Base-by-base conservation (phyloP, 2,888 invertebrate species). In the Baronia brevicornis region DNA sequence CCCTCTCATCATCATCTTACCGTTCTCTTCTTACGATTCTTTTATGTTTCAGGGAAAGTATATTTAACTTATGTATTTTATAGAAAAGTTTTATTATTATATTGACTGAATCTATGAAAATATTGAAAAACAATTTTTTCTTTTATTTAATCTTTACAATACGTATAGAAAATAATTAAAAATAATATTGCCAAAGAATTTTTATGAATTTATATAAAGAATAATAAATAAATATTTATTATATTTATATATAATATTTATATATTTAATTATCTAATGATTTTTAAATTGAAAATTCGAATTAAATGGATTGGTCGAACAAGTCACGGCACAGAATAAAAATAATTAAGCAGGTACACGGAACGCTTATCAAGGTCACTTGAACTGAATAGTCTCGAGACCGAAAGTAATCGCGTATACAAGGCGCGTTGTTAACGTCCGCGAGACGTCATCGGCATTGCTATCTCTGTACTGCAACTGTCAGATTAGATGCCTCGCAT, bases 401-500 rank as follows among this genome's bases (percentile, higher is more conserved):
- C 44, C 30, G 49, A 56, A 52, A 54, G 55, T 53, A 41, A 41
- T 30, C 30, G 28, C 37, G 39, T 26, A 33, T 18, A 21, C 36
- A 28, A 32, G 27, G 28, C 38, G 48, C 43, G 34, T 45, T 38
- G 46, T 33, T 40, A 37, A 30, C 33, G 26, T 28, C 35, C 4
- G 38, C 28, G 37, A 38, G 35, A 38, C 38, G 41, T 42, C 46
- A 45, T 44, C 41, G 21, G 42, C 30, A 33, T 39, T 20, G 41
- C 47, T 47, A 43, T 39, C 32, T 37, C 40, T 20, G 23, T 33
- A 20, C 8, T 22, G 14, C 36, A 20, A 18, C 11, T 14, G 35
- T 11, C 22, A 15, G 22, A 5, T 4, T n/a, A 23, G 29, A 21
- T 8, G 23, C 26, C 6, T 11, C 7, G 13, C 23, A 21, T 22